Base-by-base conservation (phyloP, 2,888 invertebrate genomes). In the Pterostichus niger region DNA sequence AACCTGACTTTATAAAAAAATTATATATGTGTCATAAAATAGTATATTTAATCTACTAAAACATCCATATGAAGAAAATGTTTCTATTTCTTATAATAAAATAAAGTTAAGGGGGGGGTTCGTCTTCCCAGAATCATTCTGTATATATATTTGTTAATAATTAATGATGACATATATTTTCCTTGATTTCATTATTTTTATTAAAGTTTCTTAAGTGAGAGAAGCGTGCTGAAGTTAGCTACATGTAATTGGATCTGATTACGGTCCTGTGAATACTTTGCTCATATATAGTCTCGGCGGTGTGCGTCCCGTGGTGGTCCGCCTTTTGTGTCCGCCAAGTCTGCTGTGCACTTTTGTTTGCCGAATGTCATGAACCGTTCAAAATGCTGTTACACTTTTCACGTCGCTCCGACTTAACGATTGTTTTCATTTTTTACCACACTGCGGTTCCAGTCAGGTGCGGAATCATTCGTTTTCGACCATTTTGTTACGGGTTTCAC, bases 341-440 rank as follows among this genome's bases (percentile, higher is more conserved):
- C 33, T 3, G 17, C 10, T 40, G 40, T 77, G 46, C 77, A 77
- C 35, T 77, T 77, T 77, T 56, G 77, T 56, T 54, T 56, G 35
- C 33, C 77, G 49, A 77, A 56, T 77, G 77, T 54, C 77, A 77
- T 56, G 77, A 56, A 77, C 77, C 77, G 77, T 77, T 77, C 77
- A 54, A 33, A 77, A 77, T 77, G 54, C 77, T 75, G 75, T 75
- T 75, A 75, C 52, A 75, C 75, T 75, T 75, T 49, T 56, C 54
- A 77, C 56, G 15, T 56, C 49, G 15, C 54, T 11, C 13, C 35
- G 56, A 33, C 52, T 35, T 71, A n/a, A 17, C 49, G 56, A 77
- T 77, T 77, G 77, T 77, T 77, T 77, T 76, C 76, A 15, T 56
- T 71, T 17, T 44, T 71, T 71, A 35, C 24, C 6, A 10, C 31